Evolutionary conservation across 2,888 invertebrate genomes (phyloP).

Genomic region (Mimas tiliae): DNA sequence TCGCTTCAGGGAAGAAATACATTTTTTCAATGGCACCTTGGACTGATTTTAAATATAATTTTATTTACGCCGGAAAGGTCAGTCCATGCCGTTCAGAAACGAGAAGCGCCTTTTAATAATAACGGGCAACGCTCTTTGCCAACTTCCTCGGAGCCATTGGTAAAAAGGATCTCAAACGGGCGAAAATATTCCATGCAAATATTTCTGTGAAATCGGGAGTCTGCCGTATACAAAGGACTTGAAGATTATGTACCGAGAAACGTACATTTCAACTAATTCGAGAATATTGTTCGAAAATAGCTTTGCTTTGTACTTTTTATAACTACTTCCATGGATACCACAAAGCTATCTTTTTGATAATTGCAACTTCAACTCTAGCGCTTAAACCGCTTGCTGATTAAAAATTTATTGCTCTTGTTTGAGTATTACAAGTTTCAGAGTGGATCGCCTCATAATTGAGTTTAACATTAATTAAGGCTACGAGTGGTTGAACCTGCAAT

Average conservation of each 20-base stretch:
- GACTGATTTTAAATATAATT: slow-evolving; percentile 21
- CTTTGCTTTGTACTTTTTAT: not conserved
- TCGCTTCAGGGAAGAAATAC: slow-evolving; percentile 2
- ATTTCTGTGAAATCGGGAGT: slow-evolving; percentile 38
- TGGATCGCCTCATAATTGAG: slow-evolving; percentile 50
- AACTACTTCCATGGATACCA: not conserved
- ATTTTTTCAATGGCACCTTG: not conserved
- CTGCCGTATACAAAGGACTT: slow-evolving; percentile 28
- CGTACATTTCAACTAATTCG: not conserved
- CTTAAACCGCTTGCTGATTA: slow-evolving; percentile 38
- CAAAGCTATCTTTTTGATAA: not conserved
- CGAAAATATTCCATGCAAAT: slow-evolving; percentile 40
- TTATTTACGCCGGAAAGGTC: slow-evolving; percentile 44
- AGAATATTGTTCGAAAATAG: slow-evolving; percentile 5
- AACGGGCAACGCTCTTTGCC: slow-evolving; percentile 38
- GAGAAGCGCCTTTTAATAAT: slow-evolving; percentile 40
- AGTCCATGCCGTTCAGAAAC: slow-evolving; percentile 34
- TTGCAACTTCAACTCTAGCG: slow-evolving; percentile 36
- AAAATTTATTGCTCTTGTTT: slow-evolving; percentile 47
- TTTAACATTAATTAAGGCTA: slow-evolving; percentile 41
- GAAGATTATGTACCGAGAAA: slow-evolving; percentile 2
- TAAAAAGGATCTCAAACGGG: slow-evolving; percentile 32
- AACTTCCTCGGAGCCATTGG: slow-evolving; percentile 33
- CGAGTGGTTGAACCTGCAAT: not conserved
- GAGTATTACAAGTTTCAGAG: slow-evolving; percentile 40